Evolutionary conservation across 1,140 invertebrate species (phyloP), one percentile per base, ranked within the genome.

Genomic region (Heliconius himera): DNA sequence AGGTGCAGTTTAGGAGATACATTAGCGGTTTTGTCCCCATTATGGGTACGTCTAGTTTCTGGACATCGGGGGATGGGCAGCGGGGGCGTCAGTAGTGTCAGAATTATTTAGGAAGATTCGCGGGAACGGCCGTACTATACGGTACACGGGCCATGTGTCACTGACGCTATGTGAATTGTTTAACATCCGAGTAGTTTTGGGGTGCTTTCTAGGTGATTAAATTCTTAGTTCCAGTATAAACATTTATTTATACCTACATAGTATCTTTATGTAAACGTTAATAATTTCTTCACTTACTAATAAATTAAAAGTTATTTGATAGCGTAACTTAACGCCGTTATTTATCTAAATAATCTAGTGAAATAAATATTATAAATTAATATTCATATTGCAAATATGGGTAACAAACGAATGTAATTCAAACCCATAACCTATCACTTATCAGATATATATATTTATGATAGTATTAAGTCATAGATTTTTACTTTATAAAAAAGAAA

Each of bases 81-180:
- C 81, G 78, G 77, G 76, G 84, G 88, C 89, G 88, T n/a, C n/a
- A n/a, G n/a, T 90, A 90, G 89, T 89, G 87, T 84, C 85, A 83
- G 85, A 91, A 91, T 88, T 90, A 91, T 91, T 92, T 85, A 91
- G 84, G 84, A 88, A 88, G 88, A 86, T 88, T 88, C 88, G 88
- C 88, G 85, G 89, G 83, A 90, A 92, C 88, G 87, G 88, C 84
- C 84, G 89, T 85, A 83, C 85, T 87, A 86, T 91, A 72, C 88
- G 87, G 86, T 84, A 83, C 82, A 38, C 3, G 9, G 54, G 8
- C 54, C 8, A 22, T 56, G 54, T 72, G 85, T 80, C 78, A 79
- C 87, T 83, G 82, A 73, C 72, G 66, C 22, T 41, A 9, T 38
- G 33, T 33, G 70, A 72, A 72, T 72, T 66, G 54, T 56, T 56